phyloP scores from a whole-genome alignment of 2,113 vertebrate species.

The Dendrocopos noguchii region DNA sequence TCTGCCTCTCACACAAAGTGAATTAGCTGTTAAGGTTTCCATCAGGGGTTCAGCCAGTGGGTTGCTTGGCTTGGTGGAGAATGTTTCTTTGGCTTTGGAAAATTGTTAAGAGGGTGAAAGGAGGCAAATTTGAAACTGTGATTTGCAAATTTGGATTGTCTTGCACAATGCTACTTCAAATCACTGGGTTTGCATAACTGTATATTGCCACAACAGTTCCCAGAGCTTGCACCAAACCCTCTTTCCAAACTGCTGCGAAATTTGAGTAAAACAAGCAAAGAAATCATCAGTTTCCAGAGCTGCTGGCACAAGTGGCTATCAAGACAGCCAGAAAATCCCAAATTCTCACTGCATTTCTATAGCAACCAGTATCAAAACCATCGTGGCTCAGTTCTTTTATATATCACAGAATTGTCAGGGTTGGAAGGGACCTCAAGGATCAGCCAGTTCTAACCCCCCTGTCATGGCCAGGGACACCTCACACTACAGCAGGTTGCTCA shows the following conservation, averaged over 20 bases:
- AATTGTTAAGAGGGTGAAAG: background rate
- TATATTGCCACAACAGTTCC: background rate
- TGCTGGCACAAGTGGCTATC: background rate
- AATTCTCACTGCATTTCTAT: background rate
- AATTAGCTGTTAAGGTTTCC: slow-evolving; percentile 38
- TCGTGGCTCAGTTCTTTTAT: background rate
- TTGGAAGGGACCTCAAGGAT: too few species aligned
- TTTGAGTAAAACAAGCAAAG: background rate
- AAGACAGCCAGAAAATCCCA: background rate
- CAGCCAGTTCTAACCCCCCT: too few species aligned
- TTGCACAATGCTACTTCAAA: background rate
- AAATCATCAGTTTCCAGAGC: background rate
- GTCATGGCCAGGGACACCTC: too few species aligned
- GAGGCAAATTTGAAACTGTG: background rate
- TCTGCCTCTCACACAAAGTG: slow-evolving; percentile 32
- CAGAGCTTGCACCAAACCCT: background rate
- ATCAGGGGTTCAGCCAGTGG: background rate
- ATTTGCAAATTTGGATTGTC: background rate
- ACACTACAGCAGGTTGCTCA: too few species aligned
- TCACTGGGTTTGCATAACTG: background rate
- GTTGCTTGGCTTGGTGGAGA: background rate
- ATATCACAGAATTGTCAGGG: background rate
- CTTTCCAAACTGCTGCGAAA: background rate
- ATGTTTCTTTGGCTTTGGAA: background rate
- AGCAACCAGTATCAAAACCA: background rate